A percentile compares a stretch with the other conserved stretches of the same genome.
Conservation (phyloP, 2,888 invertebrate species). For the Leptopilina myrica region DNA sequence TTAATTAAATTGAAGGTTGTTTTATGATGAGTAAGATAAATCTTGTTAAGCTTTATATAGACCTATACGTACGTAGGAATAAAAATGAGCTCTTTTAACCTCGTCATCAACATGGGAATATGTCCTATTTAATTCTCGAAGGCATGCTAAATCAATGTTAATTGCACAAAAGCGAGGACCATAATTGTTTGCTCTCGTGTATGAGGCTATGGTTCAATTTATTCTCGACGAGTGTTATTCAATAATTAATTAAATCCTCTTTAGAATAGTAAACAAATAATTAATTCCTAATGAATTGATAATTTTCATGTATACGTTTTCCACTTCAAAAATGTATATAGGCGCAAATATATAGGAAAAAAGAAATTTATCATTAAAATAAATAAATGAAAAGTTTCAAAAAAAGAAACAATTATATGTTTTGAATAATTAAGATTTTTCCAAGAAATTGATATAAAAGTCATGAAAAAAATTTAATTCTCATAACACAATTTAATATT, state of each 20-base stretch:
- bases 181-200: slow-evolving; percentile 8
- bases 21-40: neutral
- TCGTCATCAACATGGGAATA: neutral
- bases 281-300: slow-evolving; percentile 12
- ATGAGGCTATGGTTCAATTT: neutral
- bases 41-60: neutral
- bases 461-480: no score
- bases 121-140: slow-evolving; percentile 12
- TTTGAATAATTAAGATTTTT: no score
- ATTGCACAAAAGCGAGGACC: slow-evolving; percentile 6
- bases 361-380: no score
- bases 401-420: no score
- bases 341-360: no score
- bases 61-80: neutral
- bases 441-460: no score
- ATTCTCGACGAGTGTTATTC: slow-evolving; percentile 1
- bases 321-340: no score
- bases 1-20: neutral
- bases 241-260: slow-evolving; percentile 22
- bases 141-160: slow-evolving; percentile 14
- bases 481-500: no score
- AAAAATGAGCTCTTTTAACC: neutral
- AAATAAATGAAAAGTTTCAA: no score
- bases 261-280: slow-evolving; percentile 1
- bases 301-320: neutral